A percentile compares a stretch with the other conserved stretches of the same genome.
phyloP scores from a whole-genome alignment of 2,888 invertebrate genomes.

The Trisateles emortualis region DNA sequence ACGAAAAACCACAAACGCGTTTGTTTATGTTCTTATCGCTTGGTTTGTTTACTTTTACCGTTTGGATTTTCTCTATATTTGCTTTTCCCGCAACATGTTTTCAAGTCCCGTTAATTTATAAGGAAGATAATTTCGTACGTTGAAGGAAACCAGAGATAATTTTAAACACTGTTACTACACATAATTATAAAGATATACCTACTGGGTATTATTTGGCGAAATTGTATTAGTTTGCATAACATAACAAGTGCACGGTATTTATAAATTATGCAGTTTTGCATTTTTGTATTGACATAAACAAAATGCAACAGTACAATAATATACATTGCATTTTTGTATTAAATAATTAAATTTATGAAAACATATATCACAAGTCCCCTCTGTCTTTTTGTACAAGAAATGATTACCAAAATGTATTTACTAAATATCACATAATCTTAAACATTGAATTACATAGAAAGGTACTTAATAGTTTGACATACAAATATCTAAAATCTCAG shows the following conservation, averaged over 20 bases:
- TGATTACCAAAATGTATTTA: too few species aligned
- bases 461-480: background rate
- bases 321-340: too few species aligned
- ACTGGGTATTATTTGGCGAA: constrained; percentile 12
- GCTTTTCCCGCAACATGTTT: constrained; percentile 22
- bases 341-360: too few species aligned
- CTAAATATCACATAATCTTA: too few species aligned
- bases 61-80: constrained; percentile 25
- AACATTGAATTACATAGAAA: too few species aligned
- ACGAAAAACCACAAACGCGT: constrained; percentile 28
- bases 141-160: constrained; percentile 38
- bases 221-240: constrained; percentile 18
- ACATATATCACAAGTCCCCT: too few species aligned
- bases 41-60: constrained; percentile 38
- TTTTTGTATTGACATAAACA: background rate
- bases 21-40: constrained; percentile 41
- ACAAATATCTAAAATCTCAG: background rate
- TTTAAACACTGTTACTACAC: constrained; percentile 10
- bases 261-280: constrained; percentile 10
- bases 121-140: constrained; percentile 13
- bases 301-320: too few species aligned
- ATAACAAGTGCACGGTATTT: constrained; percentile 6
- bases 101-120: constrained; percentile 32
- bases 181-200: constrained; percentile 17
- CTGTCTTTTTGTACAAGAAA: too few species aligned